Evolutionary conservation across 2,113 vertebrate species (phyloP), one percentile per base, ranked within the genome.

Genomic region (Tylochromis polylepis): DNA sequence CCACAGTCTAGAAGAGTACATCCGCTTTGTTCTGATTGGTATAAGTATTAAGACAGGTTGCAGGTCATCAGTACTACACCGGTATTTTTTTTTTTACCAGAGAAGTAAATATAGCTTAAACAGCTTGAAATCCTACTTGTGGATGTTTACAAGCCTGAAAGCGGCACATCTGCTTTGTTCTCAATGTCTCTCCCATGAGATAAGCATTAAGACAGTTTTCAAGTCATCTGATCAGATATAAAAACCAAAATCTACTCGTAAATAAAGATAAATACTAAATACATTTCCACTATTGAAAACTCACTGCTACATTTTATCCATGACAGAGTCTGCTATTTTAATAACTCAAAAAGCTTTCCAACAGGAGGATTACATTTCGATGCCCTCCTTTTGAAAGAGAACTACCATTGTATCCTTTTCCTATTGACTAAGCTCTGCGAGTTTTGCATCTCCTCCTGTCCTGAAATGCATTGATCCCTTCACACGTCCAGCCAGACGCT

Each of bases 391-490:
- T 87, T 82, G 78, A 84, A 60, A 88, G 53, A 92, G 57, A 90
- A 91, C 90, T 72, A 38, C 41, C 31, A 86, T 83, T 85, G 87
- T 91, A 87, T 82, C 86, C 57, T 87, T 89, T 92, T 91, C 78
- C 88, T 77, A 60, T 79, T 70, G 79, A 85, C 89, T 86, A 90
- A 90, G 65, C 90, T 90, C 78, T 8, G 75, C 6, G 85, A 79
- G 46, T 90, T 83, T 87, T 84, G 59, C 79, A 85, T 87, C 85
- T 90, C 85, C 85, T 60, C 84, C 83, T 89, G 82, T 91, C 86
- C 91, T 92, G 87, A 94, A 94, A 91, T 88, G 81, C 91, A 93
- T 92, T 93, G 94, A 95, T 94, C 93, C 92, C 85, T 86, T 91
- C 90, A 92, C 87, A 91, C 88, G 12, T 91, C 85, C 86, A 91